Evolutionary conservation across 2,888 invertebrate species (phyloP).

Genomic region (Notocelia uddmanniana): DNA sequence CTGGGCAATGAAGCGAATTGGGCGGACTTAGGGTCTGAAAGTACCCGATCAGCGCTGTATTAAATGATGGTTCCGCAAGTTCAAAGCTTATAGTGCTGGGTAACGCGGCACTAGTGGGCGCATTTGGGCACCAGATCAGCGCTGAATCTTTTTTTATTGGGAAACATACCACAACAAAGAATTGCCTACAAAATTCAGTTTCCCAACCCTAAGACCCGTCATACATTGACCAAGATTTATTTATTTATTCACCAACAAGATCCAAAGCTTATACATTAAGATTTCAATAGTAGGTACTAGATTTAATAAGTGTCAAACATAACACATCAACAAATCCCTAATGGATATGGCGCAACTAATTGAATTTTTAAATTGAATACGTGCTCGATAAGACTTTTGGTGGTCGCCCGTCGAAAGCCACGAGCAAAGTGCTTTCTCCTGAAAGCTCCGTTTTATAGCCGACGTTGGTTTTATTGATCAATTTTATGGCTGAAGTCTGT

Average conservation of each 20-base stretch:
- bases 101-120: constrained; percentile 94
- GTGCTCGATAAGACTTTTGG: neutral
- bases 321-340: constrained; percentile 2
- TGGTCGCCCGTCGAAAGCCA: neutral
- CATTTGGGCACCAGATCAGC: constrained; percentile 96
- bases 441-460: constrained; percentile 1
- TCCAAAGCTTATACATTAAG: too few species aligned
- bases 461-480: constrained; percentile 2
- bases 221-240: too few species aligned
- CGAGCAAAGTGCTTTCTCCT: neutral
- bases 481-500: neutral
- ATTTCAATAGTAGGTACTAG: neutral
- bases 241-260: too few species aligned
- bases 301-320: neutral
- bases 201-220: too few species aligned
- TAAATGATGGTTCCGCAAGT: too few species aligned
- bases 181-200: too few species aligned
- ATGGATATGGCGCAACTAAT: constrained; percentile 3
- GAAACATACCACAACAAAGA: too few species aligned
- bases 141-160: constrained; percentile 92
- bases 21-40: too few species aligned
- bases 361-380: constrained; percentile 27
- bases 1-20: too few species aligned
- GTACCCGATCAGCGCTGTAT: too few species aligned
- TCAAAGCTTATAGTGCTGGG: constrained; percentile 93